Evolutionary conservation across 2,113 vertebrate species (phyloP).

Genomic region (Lampris incognitus): DNA sequence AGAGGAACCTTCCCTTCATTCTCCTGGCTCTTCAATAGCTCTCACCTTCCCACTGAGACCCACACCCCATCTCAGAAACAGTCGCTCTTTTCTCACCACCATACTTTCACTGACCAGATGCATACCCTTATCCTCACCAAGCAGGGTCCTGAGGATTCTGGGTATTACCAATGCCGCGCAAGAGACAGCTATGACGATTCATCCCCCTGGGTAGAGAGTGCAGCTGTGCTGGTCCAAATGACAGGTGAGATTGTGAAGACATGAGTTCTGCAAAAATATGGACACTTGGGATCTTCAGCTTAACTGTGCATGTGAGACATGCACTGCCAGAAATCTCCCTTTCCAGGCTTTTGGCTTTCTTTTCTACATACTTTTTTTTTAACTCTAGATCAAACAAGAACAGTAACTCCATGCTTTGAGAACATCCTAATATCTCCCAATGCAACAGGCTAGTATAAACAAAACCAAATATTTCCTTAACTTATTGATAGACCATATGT

Average conservation of each 20-base stretch:
- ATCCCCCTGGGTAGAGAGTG: constrained; percentile 74
- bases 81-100: not conserved
- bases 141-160: constrained; percentile 50
- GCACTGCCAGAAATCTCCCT: not conserved
- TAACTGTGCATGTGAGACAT: not conserved
- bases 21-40: constrained; percentile 74
- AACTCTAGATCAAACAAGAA: constrained; percentile 44
- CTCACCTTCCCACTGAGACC: constrained; percentile 48
- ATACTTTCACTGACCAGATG: constrained; percentile 11
- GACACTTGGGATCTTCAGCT: not conserved
- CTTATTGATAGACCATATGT: not conserved
- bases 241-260: constrained; percentile 63
- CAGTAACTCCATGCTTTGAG: constrained; percentile 12
- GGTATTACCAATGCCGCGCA: constrained; percentile 77
- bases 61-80: not conserved
- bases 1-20: constrained; percentile 77
- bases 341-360: not conserved
- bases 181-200: constrained; percentile 77
- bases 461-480: constrained; percentile 17
- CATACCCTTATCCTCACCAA: constrained; percentile 66
- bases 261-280: not conserved
- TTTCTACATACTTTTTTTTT: constrained; percentile 1
- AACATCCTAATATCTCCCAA: constrained; percentile 13
- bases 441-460: constrained; percentile 48
- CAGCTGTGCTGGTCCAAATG: constrained; percentile 53